Conservation (phyloP, 2,888 invertebrate genomes). For the Pollenia griseotomentosa region DNA sequence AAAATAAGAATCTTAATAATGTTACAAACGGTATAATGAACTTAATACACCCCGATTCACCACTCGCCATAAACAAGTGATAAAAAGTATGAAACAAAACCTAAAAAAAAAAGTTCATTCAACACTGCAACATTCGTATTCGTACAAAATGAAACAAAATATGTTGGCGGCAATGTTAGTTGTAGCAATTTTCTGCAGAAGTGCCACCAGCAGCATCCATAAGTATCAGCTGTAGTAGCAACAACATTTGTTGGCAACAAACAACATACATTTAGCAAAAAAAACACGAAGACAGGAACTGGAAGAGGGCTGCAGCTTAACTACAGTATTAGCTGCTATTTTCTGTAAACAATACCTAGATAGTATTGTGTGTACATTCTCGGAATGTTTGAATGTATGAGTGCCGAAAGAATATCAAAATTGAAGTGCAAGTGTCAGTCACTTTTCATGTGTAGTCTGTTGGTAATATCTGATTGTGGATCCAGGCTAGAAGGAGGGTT, state of each 20-base stretch:
- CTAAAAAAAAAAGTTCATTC: conserved; percentile 5
- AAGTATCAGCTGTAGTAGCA: conserved; percentile 57
- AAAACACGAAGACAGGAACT: not conserved
- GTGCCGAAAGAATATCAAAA: conserved; percentile 53
- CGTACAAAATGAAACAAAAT: conserved; percentile 35
- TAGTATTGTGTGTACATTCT: not conserved
- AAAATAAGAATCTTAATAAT: too few relatives aligned
- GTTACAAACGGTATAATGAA: too few relatives aligned
- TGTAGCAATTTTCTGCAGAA: conserved; percentile 42
- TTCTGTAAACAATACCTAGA: conserved; percentile 30
- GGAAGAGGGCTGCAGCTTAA: not conserved
- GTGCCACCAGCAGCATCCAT: conserved; percentile 50
- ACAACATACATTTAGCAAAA: not conserved
- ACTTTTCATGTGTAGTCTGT: conserved; percentile 40
- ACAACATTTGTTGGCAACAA: conserved; percentile 39
- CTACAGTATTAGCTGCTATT: conserved; percentile 52
- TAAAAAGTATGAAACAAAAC: conserved; percentile 22
- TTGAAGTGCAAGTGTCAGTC: conserved; percentile 68
- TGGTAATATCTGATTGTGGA: not conserved
- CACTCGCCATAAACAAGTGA: too few relatives aligned
- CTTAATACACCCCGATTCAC: too few relatives aligned
- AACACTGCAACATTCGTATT: conserved; percentile 18
- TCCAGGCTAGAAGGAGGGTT: not conserved
- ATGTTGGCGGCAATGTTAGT: conserved; percentile 59
- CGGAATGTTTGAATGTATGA: not conserved